Percentiles rank a stretch among this genome's conserved stretches.
Evolutionary conservation across 35 echinoderm and acorn worm genomes (phyloP).

Genomic region (Holothuria glaberrima): DNA sequence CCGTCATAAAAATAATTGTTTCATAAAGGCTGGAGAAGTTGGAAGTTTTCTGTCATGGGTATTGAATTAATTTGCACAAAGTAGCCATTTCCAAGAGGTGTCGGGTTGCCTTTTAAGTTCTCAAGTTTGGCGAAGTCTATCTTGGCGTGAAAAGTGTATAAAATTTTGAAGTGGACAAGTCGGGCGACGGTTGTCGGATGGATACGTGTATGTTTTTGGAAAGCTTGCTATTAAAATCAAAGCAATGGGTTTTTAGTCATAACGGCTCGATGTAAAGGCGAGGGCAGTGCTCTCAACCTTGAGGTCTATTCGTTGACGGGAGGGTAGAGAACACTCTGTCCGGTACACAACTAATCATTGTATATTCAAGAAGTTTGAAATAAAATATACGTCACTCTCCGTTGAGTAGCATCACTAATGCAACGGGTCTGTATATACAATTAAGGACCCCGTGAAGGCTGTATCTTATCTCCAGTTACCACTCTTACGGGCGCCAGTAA

Average conservation of each 20-base stretch:
- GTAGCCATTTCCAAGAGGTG: slow-evolving; percentile 47
- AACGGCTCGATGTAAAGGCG: too few species aligned
- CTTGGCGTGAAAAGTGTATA: slow-evolving; percentile 44
- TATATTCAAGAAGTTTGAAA: too few species aligned
- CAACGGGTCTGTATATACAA: too few species aligned
- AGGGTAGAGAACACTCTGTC: not conserved
- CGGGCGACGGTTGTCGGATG: slow-evolving; percentile 28
- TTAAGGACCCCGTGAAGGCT: too few species aligned
- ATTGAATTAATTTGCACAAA: slow-evolving; percentile 56
- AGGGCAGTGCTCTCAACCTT: slow-evolving; percentile 41
- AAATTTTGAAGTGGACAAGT: slow-evolving; percentile 6
- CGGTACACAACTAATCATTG: too few species aligned
- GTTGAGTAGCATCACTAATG: too few species aligned
- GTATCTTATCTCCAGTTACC: too few species aligned
- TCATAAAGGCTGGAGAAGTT: slow-evolving; percentile 29
- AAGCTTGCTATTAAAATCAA: too few species aligned
- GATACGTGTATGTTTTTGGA: too few species aligned
- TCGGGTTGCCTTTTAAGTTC: slow-evolving; percentile 39
- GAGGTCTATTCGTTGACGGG: not conserved
- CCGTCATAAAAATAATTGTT: slow-evolving; percentile 53
- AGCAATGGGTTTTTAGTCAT: too few species aligned
- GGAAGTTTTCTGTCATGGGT: slow-evolving; percentile 39
- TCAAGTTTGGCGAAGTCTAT: slow-evolving; percentile 52
- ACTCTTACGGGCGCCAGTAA: too few species aligned
- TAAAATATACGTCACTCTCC: too few species aligned